These are phyloP conservation scores for Borostomias antarcticus DNA, from an alignment of 2,797 vertebrate genomes.

Conservation along the genomic window DNA sequence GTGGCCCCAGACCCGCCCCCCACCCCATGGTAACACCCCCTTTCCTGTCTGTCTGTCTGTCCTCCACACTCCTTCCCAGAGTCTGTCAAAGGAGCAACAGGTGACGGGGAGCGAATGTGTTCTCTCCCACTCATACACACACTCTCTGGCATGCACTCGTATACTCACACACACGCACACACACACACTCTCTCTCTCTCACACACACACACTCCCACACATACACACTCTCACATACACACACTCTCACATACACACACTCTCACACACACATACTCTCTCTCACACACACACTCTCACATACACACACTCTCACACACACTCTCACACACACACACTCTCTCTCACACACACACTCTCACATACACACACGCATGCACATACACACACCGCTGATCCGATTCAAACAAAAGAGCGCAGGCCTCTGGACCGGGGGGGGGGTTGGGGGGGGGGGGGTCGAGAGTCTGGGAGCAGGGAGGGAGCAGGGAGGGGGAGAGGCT, in stretches of 20 bases:
- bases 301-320: constrained; percentile 1
- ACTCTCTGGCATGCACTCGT: not conserved
- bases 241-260: not conserved
- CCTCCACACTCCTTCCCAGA: not conserved
- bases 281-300: constrained; percentile 8
- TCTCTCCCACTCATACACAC: constrained; percentile 9
- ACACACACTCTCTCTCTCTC: not conserved
- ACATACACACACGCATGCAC: not conserved
- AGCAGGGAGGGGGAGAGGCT: too few species aligned
- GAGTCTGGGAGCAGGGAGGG: too few species aligned
- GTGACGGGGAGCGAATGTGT: constrained; percentile 21
- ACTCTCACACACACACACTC: constrained; percentile 6
- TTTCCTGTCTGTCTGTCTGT: too few species aligned
- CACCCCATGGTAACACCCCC: too few species aligned
- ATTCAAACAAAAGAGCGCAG: not conserved
- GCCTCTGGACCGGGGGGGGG: not conserved
- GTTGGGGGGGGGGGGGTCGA: too few species aligned
- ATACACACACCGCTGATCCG: not conserved
- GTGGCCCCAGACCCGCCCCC: not conserved
- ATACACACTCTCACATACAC: not conserved
- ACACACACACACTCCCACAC: not conserved
- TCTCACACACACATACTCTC: constrained; percentile 7
- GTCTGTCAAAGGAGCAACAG: constrained; percentile 30
- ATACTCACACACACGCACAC: constrained; percentile 12
- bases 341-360: too few species aligned